Conservation (phyloP, 1,140 invertebrate species). For the Trichonephila inaurata region DNA sequence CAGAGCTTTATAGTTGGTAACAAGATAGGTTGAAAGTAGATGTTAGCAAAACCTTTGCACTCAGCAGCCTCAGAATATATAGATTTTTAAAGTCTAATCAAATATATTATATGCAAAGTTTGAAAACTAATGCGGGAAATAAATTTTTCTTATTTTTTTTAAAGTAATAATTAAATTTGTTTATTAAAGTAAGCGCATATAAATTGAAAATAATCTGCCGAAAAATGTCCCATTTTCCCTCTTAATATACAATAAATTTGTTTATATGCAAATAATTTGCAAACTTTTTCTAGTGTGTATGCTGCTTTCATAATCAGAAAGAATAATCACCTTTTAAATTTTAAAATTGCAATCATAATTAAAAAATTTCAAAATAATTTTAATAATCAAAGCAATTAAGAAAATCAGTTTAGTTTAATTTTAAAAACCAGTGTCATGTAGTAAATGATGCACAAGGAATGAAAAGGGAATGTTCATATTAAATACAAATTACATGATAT, state of each 20-base stretch:
- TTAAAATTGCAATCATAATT: too few species aligned
- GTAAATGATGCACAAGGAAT: not conserved
- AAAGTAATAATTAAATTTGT: not conserved
- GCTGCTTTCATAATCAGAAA: not conserved
- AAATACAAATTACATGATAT: too few species aligned
- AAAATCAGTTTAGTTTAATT: too few species aligned
- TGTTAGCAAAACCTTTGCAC: slow-evolving; percentile 38
- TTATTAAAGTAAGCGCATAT: not conserved
- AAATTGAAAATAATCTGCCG: not conserved
- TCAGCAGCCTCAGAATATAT: slow-evolving; percentile 10
- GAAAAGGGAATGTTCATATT: too few species aligned
- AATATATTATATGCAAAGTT: not conserved
- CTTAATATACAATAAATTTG: not conserved
- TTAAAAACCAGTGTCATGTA: too few species aligned
- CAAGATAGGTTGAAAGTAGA: slow-evolving; percentile 32
- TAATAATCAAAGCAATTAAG: too few species aligned
- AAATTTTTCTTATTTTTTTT: not conserved
- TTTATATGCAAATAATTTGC: not conserved
- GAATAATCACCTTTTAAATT: too few species aligned
- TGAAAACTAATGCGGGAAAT: not conserved
- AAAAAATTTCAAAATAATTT: too few species aligned
- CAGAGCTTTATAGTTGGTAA: slow-evolving; percentile 40
- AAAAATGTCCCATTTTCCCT: not conserved
- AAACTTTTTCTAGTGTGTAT: not conserved
- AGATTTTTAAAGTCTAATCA: not conserved